Base-by-base conservation (phyloP, 2,888 invertebrate species). In the Ormyrus labotus region DNA sequence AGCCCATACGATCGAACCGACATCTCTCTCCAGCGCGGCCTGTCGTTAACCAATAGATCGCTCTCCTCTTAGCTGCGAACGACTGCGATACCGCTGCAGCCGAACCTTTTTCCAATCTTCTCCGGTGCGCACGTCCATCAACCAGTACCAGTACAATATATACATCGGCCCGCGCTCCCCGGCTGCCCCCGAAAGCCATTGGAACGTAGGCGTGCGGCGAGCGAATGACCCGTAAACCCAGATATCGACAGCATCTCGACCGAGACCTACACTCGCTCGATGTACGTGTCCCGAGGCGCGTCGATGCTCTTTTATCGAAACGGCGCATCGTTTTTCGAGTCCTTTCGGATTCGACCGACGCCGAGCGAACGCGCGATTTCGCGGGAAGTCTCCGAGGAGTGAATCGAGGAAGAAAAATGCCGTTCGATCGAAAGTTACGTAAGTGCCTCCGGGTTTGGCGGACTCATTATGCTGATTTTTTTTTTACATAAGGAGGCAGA, bases 161-260 rank as follows among this genome's bases (percentile, higher is more conserved):
- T 19, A 19, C 1, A 34, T 34, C 34, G 34, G 34, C 34, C 34
- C 34, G 6, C 51, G 6, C 47, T n/a, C 4, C 53, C 11, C 6
- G 11, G 1, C 13, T 48, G 64, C 19, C 64, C 73, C 65, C 45
- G 47, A 78, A 78, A 78, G 53, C 57, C 50, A 4, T 19, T 19
- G 47, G 47, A 65, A 72, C 60, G 11, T 34, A 34, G 58, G 67
- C 50, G 47, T 64, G 48, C 11, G 6, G 7, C 7, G 13, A 34
- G 45, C 19, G 50, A 68, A 64, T 55, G 77, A 78, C 77, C 81
- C 65, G 67, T 48, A 78, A 78, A 78, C 78, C 78, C 57, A 78
- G 72, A 78, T 78, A 78, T 60, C 73, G 73, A 2, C 45, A n/a
- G 10, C 50, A 72, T 61, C 69, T 57, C 58, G 72, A 72, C 69